Base-by-base conservation (phyloP, 2,888 invertebrate genomes). In the Rhimphoctona megacephalus region DNA sequence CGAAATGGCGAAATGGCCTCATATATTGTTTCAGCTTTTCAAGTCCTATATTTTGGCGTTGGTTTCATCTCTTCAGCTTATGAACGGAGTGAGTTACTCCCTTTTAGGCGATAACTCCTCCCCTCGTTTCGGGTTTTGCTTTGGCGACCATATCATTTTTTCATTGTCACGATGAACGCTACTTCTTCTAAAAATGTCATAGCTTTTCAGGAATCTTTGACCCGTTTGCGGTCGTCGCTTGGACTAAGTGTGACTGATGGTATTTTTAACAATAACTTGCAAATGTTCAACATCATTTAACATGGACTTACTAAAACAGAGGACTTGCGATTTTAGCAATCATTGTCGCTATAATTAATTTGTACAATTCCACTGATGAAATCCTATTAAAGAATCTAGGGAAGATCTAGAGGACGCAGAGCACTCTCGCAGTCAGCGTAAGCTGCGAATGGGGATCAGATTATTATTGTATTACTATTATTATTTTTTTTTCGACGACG, bases 341-440 rank as follows among this genome's bases (percentile, higher is more conserved):
- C 19, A n/a, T 49, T 49, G 61, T 9, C n/a, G 7, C 6, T 6
- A 39, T 39, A 19, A 39, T 39, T n/a, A 67, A n/a, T 22, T 67
- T 22, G 54, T n/a, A 11, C 7, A 39, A 8, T n/a, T 39, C 36
- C 6, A 7, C 17, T n/a, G 49, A 36, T 14, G 52, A 22, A 54
- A 73, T n/a, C 52, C 73, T 36, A 72, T 54, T 69, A 76, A 25
- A 39, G 66, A 77, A 77, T 81, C 22, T 61, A 52, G 39, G 46
- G 52, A 54, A 61, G 61, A 66, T 85, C 70, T 25, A 57, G 36
- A 46, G 46, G 57, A 54, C 52, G 54, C 46, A 9, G 39, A 22
- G 46, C 70, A 73, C 76, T 84, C 43, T 64, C 46, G 86, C 52
- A 86, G 86, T 87, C 87, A 84, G 69, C 80, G 80, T 70, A 87